These are phyloP conservation scores for Lagopus muta DNA, from an alignment of 2,113 vertebrate genomes.

Conservation along the genomic window DNA sequence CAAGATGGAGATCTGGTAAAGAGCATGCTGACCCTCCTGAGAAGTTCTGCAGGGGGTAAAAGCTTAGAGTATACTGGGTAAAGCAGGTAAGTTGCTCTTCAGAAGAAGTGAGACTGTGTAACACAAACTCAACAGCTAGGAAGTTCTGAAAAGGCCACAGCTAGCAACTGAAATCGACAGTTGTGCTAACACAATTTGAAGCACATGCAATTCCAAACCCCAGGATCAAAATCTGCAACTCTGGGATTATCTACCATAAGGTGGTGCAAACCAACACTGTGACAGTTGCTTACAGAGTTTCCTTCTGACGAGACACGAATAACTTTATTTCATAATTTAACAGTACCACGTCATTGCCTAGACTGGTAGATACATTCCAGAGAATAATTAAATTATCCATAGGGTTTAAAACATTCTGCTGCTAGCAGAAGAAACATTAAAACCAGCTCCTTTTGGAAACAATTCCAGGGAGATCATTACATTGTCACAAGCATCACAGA, in stretches of 20 bases:
- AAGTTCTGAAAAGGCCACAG: not conserved
- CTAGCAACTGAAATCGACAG: not conserved
- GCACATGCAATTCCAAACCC: not conserved
- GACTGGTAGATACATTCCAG: not conserved
- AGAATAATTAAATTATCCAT: not conserved
- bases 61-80: not conserved
- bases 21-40: not conserved
- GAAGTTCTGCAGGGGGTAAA: not conserved
- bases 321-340: not conserved
- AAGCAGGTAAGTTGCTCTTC: not conserved
- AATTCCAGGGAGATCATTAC: not conserved
- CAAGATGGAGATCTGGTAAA: conserved; percentile 65
- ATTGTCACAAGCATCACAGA: not conserved
- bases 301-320: not conserved
- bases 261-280: not conserved
- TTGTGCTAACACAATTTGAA: not conserved
- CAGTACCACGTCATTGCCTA: not conserved
- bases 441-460: not conserved
- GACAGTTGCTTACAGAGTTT: not conserved
- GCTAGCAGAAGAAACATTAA: not conserved
- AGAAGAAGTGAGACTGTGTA: not conserved
- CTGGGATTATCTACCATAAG: not conserved
- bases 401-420: not conserved
- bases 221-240: not conserved
- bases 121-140: not conserved